Evolutionary conservation across 2,113 vertebrate species (phyloP).

Genomic region (Pionites leucogaster): DNA sequence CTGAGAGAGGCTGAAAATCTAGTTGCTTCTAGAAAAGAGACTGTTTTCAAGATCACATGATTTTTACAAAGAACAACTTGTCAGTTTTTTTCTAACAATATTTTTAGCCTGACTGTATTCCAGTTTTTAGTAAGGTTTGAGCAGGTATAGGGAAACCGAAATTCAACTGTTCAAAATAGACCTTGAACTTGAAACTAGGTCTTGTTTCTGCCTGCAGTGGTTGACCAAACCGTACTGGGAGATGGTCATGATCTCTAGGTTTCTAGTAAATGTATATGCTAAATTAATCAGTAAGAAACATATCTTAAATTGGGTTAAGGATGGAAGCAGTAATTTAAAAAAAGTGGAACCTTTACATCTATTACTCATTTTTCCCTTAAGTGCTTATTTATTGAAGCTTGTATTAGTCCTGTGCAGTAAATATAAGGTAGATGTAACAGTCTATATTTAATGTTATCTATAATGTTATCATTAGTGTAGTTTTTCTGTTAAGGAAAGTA

Average conservation of each 20-base stretch:
- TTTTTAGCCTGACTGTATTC: neutral
- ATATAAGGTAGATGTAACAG: neutral
- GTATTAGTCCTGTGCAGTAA: neutral
- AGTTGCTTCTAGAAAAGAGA: neutral
- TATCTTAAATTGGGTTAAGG: neutral
- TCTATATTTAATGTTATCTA: neutral
- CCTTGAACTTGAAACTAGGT: neutral
- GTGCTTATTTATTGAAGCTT: neutral
- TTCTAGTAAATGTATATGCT: neutral
- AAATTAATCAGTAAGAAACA: neutral
- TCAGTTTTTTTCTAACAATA: neutral
- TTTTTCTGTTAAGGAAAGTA: neutral
- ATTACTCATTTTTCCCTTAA: neutral
- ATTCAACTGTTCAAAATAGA: neutral
- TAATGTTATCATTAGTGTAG: neutral
- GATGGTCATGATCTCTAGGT: neutral
- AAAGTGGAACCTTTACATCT: neutral
- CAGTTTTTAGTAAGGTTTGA: neutral
- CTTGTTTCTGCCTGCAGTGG: neutral
- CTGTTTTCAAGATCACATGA: neutral
- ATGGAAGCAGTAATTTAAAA: neutral
- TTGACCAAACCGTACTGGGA: neutral
- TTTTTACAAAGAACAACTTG: neutral
- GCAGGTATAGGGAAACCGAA: neutral
- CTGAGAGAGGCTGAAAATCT: neutral